These are phyloP conservation scores for Rhysida immarginata DNA, from an alignment of 1,140 invertebrate genomes.

Conservation along the genomic window DNA sequence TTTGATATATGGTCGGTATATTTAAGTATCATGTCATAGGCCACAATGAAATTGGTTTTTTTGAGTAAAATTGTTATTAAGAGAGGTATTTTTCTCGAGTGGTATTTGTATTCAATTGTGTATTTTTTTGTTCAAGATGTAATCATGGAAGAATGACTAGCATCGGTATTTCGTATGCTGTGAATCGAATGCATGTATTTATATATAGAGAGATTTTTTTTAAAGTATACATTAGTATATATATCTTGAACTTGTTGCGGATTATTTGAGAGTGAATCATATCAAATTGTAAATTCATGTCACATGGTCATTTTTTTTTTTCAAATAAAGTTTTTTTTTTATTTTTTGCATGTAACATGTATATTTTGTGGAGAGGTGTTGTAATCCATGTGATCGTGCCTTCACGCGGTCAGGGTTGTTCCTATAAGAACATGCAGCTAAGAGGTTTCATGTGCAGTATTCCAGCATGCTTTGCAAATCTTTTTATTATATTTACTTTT, in stretches of 20 bases:
- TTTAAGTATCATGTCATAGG: constrained; percentile 8
- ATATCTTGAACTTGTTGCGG: too few relatives aligned
- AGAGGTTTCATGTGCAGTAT: constrained; percentile 5
- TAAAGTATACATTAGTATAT: too few relatives aligned
- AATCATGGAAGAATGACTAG: too few relatives aligned
- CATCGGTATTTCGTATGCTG: too few relatives aligned
- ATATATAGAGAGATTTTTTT: too few relatives aligned
- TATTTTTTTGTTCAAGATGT: background rate
- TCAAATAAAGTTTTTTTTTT: background rate
- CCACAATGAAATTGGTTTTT: background rate
- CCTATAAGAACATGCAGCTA: constrained; percentile 2
- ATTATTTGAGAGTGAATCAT: too few relatives aligned
- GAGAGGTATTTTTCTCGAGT: background rate
- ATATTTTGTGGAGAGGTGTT: constrained; percentile 4
- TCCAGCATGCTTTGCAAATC: constrained; percentile 1
- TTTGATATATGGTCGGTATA: too few relatives aligned
- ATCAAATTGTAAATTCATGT: too few relatives aligned
- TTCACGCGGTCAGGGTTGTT: background rate
- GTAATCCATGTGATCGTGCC: constrained; percentile 7
- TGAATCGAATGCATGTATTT: too few relatives aligned
- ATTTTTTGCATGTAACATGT: constrained; percentile 1
- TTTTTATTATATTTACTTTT: background rate
- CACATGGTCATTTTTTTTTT: too few relatives aligned
- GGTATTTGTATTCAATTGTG: background rate
- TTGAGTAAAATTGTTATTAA: background rate